Evolutionary conservation across 2,888 invertebrate genomes (phyloP), one percentile per base, ranked within the genome.

Genomic region (Parapristionchus giblindavisi): DNA sequence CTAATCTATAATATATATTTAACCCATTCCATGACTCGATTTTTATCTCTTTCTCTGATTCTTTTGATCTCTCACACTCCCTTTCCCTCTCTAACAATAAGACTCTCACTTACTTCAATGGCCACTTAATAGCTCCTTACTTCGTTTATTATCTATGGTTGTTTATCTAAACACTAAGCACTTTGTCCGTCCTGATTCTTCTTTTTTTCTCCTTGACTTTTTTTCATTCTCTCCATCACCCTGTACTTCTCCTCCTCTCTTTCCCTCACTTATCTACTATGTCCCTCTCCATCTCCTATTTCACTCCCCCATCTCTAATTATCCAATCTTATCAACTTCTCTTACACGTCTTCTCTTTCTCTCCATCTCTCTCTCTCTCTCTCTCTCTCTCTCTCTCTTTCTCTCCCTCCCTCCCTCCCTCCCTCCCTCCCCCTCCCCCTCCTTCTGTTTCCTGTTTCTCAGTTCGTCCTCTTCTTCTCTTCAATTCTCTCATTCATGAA

Each of bases 281-380:
- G 60, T 60, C 36, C 60, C n/a, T 34, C 36, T 34, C 34, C n/a
- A 29, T 34, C 11, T 60, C 60, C 3, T 27, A 60, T 60, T 60
- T 60, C 60, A 21, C 34, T 60, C 6, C 27, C 60, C n/a, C 34
- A 60, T 56, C 56, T 56, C 21, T n/a, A 60, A n/a, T 17, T 60
- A 21, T 14, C 56, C n/a, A 6, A 2, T 8, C n/a, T n/a, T 24
- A 8, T 6, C 60, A 60, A 24, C 34, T 32, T 34, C 60, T 11
- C 5, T 34, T 60, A 8, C 60, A 1, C 32, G 32, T 32, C 27
- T 32, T 58, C 21, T 32, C 58, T 60, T 6, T 56, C 32, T n/a
- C 17, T 36, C 36, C 0, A 24, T 21, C 36, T 60, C 11, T 29
- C 34, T n/a, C 34, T 29, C 32, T 34, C 60, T 29, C 58, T 43